Evolutionary conservation across 2,113 vertebrate genomes (phyloP), one percentile per base, ranked within the genome.

Genomic region (Scytalopus superciliaris): DNA sequence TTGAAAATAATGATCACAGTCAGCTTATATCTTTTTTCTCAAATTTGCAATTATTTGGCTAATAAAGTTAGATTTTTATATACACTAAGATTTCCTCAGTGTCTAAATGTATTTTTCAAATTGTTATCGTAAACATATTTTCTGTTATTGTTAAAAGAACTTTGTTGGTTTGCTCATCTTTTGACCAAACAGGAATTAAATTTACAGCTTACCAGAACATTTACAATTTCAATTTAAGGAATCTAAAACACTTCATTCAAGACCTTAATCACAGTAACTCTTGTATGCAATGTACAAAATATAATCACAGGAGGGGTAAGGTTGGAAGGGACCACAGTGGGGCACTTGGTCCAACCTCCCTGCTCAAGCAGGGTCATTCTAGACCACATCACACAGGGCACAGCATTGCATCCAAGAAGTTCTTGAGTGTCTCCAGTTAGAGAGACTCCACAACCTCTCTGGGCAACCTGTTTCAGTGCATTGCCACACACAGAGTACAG

Each of bases 211-310:
- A 37, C 2, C 73, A 94, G 37, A 52, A 91, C 8, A 53, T 56
- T 67, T 44, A 59, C 6, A 56, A 37, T 35, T 78, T 59, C 30
- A 68, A 5, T 47, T 81, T 77, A 66, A 69, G 35, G 14, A 59
- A 72, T 47, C 56, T 47, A 35, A 78, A 77, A 78, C 52, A 47
- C 4, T 39, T 23, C 0, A 59, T 42, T 84, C 9, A 49, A 84
- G 35, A 60, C 47, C 31, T 11, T 33, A 81, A 72, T 56, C 27
- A 28, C 0, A 0, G 3, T 13, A 37, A 18, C 39, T 78, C 45
- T 64, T 66, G 6, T 17, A 40, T 10, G 60, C 13, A 25, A 40
- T 3, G 18, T 40, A 60, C 28, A 44, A 39, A 81, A 59, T 15
- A 35, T 10, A 87, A 60, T 5, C 47, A 56, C 31, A 70, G 49